These are phyloP conservation scores for Chrysaora quinquecirrha DNA, from an alignment of 30 jellyfish, hydroid and myxozoan genomes.

Conservation along the genomic window DNA sequence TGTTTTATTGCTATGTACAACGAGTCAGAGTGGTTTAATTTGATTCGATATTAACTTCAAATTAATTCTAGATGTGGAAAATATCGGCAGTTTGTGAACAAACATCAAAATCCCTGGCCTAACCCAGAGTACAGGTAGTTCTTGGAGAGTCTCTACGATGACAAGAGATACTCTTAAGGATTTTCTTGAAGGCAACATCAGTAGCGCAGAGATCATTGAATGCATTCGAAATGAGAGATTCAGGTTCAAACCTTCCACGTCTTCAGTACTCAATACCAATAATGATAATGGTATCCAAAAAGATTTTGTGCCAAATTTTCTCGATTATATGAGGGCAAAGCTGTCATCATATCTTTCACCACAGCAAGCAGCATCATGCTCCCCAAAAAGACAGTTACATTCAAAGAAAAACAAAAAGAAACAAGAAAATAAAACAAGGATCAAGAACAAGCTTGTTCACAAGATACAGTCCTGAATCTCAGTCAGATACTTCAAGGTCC, in stretches of 20 bases:
- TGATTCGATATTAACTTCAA: too few relatives aligned
- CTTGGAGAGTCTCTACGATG: too few relatives aligned
- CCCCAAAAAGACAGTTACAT: slow-evolving; percentile 35
- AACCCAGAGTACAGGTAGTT: too few relatives aligned
- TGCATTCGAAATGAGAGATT: background rate
- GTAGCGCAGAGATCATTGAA: background rate
- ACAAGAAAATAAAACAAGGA: background rate
- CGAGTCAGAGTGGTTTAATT: too few relatives aligned
- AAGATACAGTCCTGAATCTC: background rate
- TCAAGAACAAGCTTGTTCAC: slow-evolving; percentile 27
- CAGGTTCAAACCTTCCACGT: background rate
- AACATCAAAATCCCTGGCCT: too few relatives aligned
- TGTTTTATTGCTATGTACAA: too few relatives aligned
- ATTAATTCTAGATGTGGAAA: too few relatives aligned
- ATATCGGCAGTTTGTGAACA: too few relatives aligned
- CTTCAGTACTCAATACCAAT: background rate
- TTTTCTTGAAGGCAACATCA: background rate
- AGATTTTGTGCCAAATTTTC: slow-evolving; percentile 59
- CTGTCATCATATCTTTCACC: slow-evolving; percentile 34
- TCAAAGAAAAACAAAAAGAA: background rate
- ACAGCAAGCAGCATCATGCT: slow-evolving; percentile 39
- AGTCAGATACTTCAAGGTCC: background rate
- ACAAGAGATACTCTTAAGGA: background rate
- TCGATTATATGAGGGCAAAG: slow-evolving; percentile 35
- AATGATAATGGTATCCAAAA: background rate